A percentile compares a stretch with the other conserved stretches of the same genome.
Conservation (phyloP, 2,797 vertebrate species). For the Onychomys leucogaster region DNA sequence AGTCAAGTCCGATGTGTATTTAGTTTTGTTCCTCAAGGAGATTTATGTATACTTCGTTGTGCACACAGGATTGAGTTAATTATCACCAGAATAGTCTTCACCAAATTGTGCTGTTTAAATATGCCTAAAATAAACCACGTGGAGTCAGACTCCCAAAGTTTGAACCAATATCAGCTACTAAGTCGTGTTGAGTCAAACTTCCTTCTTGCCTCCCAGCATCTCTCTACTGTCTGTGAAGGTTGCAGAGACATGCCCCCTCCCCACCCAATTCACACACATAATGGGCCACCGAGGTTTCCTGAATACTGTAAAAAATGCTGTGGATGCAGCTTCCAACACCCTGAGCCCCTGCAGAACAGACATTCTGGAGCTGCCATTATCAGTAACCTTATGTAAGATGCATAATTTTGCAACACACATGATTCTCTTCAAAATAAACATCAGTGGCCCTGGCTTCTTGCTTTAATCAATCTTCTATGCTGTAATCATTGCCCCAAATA, state of each 20-base stretch:
- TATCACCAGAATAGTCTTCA: not conserved
- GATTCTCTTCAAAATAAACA: not conserved
- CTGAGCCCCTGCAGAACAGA: not conserved
- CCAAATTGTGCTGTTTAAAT: not conserved
- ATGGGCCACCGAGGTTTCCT: not conserved
- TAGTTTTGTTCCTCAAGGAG: not conserved
- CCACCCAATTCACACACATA: not conserved
- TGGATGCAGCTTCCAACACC: not conserved
- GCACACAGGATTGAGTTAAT: not conserved
- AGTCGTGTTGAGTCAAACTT: not conserved
- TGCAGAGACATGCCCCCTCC: not conserved
- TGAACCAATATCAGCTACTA: not conserved
- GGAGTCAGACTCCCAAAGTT: not conserved
- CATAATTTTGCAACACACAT: not conserved
- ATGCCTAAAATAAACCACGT: no score
- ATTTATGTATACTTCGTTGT: not conserved
- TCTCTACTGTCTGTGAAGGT: not conserved
- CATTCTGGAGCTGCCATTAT: not conserved
- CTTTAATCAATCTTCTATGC: not conserved
- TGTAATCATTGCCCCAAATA: not conserved
- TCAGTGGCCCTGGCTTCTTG: conserved; percentile 8
- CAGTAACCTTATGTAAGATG: not conserved
- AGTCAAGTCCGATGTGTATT: not conserved
- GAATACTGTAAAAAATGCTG: not conserved
- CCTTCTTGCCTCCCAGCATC: not conserved